These are phyloP conservation scores for Noctua pronuba DNA, from an alignment of 2,888 invertebrate genomes.

Conservation along the genomic window DNA sequence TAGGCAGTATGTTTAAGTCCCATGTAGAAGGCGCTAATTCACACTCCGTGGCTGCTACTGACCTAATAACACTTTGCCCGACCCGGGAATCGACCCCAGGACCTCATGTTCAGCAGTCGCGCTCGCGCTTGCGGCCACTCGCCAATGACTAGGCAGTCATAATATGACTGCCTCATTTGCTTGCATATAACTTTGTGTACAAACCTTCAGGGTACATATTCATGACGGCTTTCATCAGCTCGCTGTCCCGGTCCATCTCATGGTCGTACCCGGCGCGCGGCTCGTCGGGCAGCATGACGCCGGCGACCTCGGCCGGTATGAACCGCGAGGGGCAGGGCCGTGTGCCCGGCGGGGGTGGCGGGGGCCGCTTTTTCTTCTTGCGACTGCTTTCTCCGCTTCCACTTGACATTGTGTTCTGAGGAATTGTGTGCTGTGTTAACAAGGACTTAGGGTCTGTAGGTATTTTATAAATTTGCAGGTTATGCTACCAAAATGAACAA, in stretches of 20 bases:
- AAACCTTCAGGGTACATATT: constrained; percentile 86
- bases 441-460: background rate
- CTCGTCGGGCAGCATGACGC: constrained; percentile 75
- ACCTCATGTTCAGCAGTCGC: no score
- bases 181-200: background rate
- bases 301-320: constrained; percentile 70
- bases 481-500: no score
- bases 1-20: no score
- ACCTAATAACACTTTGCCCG: no score
- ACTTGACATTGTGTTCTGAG: constrained; percentile 70
- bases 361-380: constrained; percentile 62
- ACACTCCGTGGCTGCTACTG: no score
- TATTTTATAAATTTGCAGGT: background rate
- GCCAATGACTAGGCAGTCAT: no score
- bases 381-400: constrained; percentile 78
- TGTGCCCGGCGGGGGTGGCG: constrained; percentile 62
- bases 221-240: constrained; percentile 78
- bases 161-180: no score
- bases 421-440: background rate
- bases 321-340: constrained; percentile 80
- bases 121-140: no score
- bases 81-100: no score
- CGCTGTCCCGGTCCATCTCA: constrained; percentile 82
- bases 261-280: constrained; percentile 84
- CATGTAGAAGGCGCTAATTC: no score